phyloP scores from a whole-genome alignment of 2,888 invertebrate genomes.

The Amiota minor region DNA sequence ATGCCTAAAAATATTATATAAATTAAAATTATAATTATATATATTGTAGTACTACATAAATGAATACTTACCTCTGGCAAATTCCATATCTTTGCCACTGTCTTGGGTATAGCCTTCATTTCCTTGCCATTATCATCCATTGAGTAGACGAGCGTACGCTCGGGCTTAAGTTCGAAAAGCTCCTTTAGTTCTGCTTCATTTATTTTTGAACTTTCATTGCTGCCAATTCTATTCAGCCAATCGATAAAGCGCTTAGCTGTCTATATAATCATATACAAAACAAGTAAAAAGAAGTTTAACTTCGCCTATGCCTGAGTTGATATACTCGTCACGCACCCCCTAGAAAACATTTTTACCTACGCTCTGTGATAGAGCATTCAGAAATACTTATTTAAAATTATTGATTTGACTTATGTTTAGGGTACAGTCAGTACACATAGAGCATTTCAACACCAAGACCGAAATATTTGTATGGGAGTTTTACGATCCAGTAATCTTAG shows the following conservation, averaged over 20 bases:
- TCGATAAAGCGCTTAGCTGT: conserved; percentile 70
- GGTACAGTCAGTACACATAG: no score
- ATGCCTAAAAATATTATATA: conserved; percentile 55
- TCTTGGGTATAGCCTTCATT: conserved; percentile 69
- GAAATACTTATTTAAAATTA: no score
- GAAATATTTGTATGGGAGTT: no score
- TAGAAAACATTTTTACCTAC: no score
- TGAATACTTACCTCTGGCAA: conserved; percentile 63
- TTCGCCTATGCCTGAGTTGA: no score
- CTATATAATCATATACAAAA: conserved; percentile 41
- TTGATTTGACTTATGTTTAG: no score
- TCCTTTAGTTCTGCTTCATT: conserved; percentile 69
- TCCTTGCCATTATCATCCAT: conserved; percentile 70
- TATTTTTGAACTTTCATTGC: conserved; percentile 61
- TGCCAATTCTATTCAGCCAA: conserved; percentile 70
- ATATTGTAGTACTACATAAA: background rate
- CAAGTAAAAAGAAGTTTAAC: no score
- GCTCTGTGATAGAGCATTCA: no score
- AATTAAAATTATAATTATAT: background rate
- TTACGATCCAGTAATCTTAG: no score
- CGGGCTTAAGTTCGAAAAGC: conserved; percentile 70
- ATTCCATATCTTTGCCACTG: conserved; percentile 70
- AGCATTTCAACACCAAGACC: no score
- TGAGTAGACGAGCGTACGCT: conserved; percentile 65
- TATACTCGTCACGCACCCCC: no score